Conservation (phyloP, 2,113 vertebrate species). For the Mesocricetus auratus region DNA sequence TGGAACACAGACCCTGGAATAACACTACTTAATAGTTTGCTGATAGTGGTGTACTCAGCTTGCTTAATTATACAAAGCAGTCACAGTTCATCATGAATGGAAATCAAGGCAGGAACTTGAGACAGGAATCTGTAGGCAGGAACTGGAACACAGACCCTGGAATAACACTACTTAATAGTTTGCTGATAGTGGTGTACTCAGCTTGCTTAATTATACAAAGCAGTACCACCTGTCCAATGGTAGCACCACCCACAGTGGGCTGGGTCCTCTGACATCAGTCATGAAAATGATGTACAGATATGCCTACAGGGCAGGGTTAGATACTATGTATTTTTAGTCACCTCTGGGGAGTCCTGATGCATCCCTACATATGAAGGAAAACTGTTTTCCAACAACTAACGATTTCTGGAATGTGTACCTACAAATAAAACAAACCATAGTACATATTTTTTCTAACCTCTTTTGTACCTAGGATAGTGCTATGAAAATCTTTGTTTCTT, state of each 20-base stretch:
- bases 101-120: no score
- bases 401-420: background rate
- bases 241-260: background rate
- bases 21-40: background rate
- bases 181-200: background rate
- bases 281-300: background rate
- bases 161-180: background rate
- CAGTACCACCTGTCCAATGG: background rate
- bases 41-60: background rate
- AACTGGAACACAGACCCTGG: background rate
- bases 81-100: background rate
- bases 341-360: background rate
- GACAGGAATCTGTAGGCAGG: background rate
- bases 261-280: background rate
- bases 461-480: background rate
- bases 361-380: no score
- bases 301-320: background rate
- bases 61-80: background rate
- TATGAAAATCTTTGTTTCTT: rapidly evolving
- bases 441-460: background rate
- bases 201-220: background rate
- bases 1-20: background rate
- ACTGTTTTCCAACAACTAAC: background rate
- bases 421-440: background rate
- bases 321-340: background rate